Conservation (phyloP, 2,888 invertebrate species). For the Oligia fasciuncula region DNA sequence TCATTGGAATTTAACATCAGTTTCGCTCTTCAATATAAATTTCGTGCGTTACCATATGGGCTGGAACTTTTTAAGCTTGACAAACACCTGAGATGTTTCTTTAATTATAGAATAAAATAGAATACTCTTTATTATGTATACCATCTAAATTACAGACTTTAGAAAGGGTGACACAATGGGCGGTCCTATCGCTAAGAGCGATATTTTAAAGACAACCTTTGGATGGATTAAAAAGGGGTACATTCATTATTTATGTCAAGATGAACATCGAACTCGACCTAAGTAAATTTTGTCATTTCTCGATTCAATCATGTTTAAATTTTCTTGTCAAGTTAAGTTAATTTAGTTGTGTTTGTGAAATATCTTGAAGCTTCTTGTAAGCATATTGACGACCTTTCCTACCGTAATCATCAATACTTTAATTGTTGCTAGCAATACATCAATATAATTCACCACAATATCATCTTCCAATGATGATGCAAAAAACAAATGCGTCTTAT, state of each 20-base stretch:
- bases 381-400: constrained; percentile 6
- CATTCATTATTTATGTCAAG: neutral
- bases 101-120: no score
- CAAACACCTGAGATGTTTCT: no score
- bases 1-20: no score
- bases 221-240: no score
- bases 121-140: no score
- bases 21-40: no score
- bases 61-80: no score
- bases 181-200: no score
- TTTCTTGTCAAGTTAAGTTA: neutral
- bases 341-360: constrained; percentile 1
- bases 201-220: no score
- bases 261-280: neutral
- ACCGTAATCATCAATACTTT: constrained; percentile 46
- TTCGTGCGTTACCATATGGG: no score
- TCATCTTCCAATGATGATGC: constrained; percentile 54
- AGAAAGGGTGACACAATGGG: no score
- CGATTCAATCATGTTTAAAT: neutral
- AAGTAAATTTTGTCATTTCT: neutral
- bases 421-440: constrained; percentile 56
- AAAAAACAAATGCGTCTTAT: constrained; percentile 46
- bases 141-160: no score
- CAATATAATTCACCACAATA: constrained; percentile 57
- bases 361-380: constrained; percentile 21